Base-by-base conservation (phyloP, 2,113 vertebrate genomes). In the Polyodon spathula region DNA sequence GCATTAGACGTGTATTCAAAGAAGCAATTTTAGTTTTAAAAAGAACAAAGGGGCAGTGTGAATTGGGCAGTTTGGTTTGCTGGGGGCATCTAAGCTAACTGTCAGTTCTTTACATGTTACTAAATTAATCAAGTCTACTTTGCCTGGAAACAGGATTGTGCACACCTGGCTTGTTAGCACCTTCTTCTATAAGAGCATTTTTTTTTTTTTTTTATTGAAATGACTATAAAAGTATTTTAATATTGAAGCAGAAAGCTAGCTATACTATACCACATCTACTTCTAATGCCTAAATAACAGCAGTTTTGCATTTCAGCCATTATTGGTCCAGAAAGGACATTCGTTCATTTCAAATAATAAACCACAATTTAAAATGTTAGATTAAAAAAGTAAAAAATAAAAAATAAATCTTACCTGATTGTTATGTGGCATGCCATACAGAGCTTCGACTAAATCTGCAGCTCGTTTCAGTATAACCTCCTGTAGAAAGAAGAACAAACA, bases 401-500 rank as follows among this genome's bases (percentile, higher is more conserved):
- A 43, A 12, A 8, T 40, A 6, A n/a, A 9, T 0, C 77, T 86
- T 78, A 95, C 94, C 90, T 97, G 94, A 82, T 97, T 95, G 72
- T 94, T 94, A 73, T 96, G 94, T 44, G 94, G 94, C 88, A 97
- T 91, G 58, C 92, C 94, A 37, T 97, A 97, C 56, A 97, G 85
- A 7, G 94, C 93, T 78, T 97, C 94, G 37, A 96, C 93, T 69
- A 97, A 86, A 73, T 97, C 94, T 0, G 94, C 94, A 7, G 94
- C 94, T 69, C 94, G 81, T 78, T 97, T 97, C 62, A 97, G 84
- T 76, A 97, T 97, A 42, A 96, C 92, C 78, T 97, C 94, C 94
- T 97, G 78, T 73, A 63, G 81, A 56, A 71, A 81, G 43, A 76
- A 79, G 79, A 82, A 44, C 58, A 54, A 10, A 53, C 16, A 59